phyloP scores from a whole-genome alignment of 2,113 vertebrate species.

The Microcebus murinus region DNA sequence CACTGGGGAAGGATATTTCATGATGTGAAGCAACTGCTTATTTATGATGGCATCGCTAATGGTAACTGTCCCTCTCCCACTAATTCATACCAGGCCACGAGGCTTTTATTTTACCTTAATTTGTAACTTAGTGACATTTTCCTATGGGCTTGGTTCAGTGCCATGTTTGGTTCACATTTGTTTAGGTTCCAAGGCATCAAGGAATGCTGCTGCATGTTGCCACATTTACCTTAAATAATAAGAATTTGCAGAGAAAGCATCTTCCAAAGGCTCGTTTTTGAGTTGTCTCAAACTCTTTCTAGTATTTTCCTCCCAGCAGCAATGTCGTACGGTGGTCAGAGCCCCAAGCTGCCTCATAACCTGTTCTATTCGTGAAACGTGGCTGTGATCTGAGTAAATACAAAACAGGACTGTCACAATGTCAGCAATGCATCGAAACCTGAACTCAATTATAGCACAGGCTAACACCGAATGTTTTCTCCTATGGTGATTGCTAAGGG shows the following conservation, averaged over 20 bases:
- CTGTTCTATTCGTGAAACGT: fast-evolving
- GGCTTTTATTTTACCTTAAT: fast-evolving
- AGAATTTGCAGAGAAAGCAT: background rate
- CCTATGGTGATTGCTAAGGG: fast-evolving
- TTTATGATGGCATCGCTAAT: fast-evolving
- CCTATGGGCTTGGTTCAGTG: fast-evolving
- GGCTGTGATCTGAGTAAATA: background rate
- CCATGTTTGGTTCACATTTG: background rate
- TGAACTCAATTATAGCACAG: fast-evolving
- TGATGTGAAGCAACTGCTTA: background rate
- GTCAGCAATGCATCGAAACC: too few species aligned
- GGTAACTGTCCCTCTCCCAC: fast-evolving
- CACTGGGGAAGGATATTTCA: background rate
- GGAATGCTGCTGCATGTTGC: too few species aligned
- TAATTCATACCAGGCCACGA: fast-evolving
- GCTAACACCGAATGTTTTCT: background rate
- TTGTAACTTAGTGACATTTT: fast-evolving
- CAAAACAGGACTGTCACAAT: background rate
- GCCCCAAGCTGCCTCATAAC: background rate
- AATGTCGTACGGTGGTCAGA: background rate
- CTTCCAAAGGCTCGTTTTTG: background rate
- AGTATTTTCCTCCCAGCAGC: background rate
- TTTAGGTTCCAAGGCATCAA: background rate
- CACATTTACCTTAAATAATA: background rate
- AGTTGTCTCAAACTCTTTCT: background rate